Evolutionary conservation across 2,113 vertebrate genomes (phyloP).

Genomic region (Microtus richardsoni): DNA sequence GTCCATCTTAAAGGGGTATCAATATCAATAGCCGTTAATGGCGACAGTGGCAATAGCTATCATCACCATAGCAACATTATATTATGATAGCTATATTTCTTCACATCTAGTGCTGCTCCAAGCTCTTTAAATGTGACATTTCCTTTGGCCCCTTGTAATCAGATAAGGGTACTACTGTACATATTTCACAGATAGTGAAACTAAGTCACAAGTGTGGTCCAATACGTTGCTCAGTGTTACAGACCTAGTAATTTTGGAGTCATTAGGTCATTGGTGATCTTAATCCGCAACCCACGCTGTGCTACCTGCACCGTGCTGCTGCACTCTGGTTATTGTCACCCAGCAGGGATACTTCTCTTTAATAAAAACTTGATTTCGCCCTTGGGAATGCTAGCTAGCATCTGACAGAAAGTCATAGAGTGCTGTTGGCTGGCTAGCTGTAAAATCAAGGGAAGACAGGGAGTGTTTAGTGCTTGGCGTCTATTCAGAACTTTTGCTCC

Average conservation of each 20-base stretch:
- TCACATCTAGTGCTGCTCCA: background rate
- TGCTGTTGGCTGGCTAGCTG: background rate
- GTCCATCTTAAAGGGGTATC: constrained; percentile 22
- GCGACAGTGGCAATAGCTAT: background rate
- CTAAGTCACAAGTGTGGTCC: background rate
- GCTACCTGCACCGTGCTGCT: background rate
- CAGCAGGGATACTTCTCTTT: background rate
- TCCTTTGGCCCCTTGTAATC: constrained; percentile 26
- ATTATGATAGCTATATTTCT: background rate
- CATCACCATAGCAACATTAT: background rate
- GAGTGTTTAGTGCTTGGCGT: background rate
- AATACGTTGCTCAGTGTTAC: background rate
- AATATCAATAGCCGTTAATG: background rate
- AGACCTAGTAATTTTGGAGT: background rate
- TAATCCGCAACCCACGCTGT: background rate
- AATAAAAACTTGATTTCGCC: background rate
- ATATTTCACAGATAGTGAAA: constrained; percentile 16
- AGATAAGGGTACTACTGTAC: background rate
- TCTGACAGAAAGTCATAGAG: background rate
- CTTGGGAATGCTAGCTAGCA: background rate
- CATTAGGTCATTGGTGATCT: background rate
- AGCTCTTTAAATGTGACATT: background rate
- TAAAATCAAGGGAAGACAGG: background rate
- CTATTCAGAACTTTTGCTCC: background rate
- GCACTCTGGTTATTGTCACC: background rate